These are phyloP conservation scores for Tyrannus savana DNA, from an alignment of 2,113 vertebrate genomes.

Conservation along the genomic window DNA sequence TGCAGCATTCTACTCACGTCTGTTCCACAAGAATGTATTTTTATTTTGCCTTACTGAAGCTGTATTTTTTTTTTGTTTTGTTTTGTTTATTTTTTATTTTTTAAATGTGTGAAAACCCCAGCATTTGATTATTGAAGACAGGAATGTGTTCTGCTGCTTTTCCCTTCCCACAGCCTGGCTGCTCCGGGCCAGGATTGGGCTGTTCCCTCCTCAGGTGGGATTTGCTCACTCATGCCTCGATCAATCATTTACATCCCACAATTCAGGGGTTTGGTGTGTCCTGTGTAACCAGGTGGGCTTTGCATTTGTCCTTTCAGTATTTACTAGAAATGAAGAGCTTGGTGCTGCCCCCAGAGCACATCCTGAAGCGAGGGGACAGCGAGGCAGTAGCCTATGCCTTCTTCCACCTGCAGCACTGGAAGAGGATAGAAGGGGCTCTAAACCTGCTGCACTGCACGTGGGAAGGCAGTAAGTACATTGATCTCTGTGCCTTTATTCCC, in stretches of 20 bases:
- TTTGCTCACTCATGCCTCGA: accelerated
- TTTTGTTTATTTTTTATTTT: background rate
- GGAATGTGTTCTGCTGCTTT: background rate
- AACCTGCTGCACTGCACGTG: conserved; percentile 97
- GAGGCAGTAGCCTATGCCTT: conserved; percentile 98
- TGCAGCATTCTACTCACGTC: background rate
- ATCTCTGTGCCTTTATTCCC: background rate
- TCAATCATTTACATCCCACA: background rate
- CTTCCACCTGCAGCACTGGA: conserved; percentile 99
- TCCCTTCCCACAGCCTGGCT: background rate
- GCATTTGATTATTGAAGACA: accelerated
- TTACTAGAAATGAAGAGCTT: conserved; percentile 99
- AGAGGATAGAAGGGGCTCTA: conserved; percentile 95
- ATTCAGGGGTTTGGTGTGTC: background rate
- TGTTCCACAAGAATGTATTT: background rate
- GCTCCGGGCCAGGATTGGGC: background rate
- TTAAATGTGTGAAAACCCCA: background rate
- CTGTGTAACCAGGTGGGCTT: background rate
- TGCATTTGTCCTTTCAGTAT: conserved; percentile 80
- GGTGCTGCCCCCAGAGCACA: conserved; percentile 97
- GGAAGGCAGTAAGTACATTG: conserved; percentile 92
- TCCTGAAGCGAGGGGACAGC: conserved; percentile 97
- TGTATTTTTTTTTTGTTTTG: background rate
- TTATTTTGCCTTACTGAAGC: background rate
- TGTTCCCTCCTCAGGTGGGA: background rate